Percentiles rank a stretch among this genome's conserved stretches.
These are phyloP conservation scores for Loris lydekkerianus DNA, from an alignment of 2,797 vertebrate genomes.

Conservation along the genomic window DNA sequence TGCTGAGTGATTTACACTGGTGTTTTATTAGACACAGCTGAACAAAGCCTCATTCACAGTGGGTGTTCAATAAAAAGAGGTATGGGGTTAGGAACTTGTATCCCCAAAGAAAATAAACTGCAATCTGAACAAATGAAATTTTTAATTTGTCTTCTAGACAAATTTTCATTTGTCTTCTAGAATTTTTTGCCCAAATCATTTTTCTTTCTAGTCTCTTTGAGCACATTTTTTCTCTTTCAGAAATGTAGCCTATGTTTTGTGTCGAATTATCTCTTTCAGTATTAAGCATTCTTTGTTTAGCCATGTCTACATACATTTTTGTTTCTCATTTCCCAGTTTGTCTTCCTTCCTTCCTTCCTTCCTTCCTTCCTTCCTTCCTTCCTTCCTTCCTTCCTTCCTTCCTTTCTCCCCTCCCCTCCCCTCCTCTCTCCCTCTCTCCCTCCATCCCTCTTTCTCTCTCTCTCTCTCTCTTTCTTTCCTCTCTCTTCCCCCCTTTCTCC, in stretches of 20 bases:
- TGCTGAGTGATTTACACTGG: background rate
- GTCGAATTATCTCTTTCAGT: background rate
- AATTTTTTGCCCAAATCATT: slow-evolving; percentile 10
- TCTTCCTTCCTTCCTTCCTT: too few species aligned
- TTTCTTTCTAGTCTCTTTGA: slow-evolving; percentile 3
- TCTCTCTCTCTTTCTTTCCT: too few species aligned
- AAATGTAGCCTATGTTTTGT: background rate
- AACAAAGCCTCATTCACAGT: background rate
- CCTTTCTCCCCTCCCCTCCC: too few species aligned
- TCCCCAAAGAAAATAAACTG: slow-evolving; percentile 31
- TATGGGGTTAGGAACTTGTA: background rate
- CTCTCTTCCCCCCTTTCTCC: too few species aligned
- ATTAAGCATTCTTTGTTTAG: slow-evolving; percentile 16
- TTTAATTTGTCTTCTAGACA: slow-evolving; percentile 25
- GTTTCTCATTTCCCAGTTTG: slow-evolving; percentile 14
- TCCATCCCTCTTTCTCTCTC: too few species aligned
- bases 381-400: too few species aligned
- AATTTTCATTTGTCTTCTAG: slow-evolving; percentile 26
- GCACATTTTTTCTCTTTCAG: slow-evolving; percentile 18
- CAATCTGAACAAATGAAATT: background rate
- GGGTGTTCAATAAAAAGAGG: background rate
- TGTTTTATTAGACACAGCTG: slow-evolving; percentile 15
- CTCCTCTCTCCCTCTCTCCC: too few species aligned
- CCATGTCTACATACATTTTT: background rate
- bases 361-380: too few species aligned